Evolutionary conservation across 1,140 invertebrate species (phyloP), one percentile per base, ranked within the genome.

Genomic region (Lepeophtheirus salmonis): DNA sequence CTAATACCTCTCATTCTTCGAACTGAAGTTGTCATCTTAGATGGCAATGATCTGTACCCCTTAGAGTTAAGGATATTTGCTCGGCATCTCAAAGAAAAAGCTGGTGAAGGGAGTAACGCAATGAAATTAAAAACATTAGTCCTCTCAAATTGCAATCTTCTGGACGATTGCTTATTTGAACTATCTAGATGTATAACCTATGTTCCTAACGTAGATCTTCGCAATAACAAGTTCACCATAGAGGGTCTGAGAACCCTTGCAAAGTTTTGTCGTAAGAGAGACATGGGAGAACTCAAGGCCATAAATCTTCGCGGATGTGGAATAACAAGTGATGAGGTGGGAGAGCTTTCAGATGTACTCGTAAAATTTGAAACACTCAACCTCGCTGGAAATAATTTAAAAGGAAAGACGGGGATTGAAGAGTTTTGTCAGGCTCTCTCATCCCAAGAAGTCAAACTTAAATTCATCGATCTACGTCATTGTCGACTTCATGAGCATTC

Each of bases 251-350:
- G 23, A 24, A 20, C 52, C 52, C 23, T 54, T 2, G 52, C 23
- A 20, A 54, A 54, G 23, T 54, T 21, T 24, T 54, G 52, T 13
- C n/a, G 23, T 14, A 54, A 54, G 16, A 20, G 23, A 14, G 52
- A 54, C 18, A 54, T 54, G 52, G 52, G 52, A 14, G 21, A 54
- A 4, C 52, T 54, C 2, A 54, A 54, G 22, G n/a, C 18, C 23
- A 54, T 54, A 14, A 54, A 54, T 54, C 3, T 54, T 20, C 20
- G 23, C n/a, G 52, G 52, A n/a, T 54, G 52, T 54, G 23, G 23
- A 54, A 23, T 54, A n/a, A 54, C 20, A 3, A 24, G 23, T 13
- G 20, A 20, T 2, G 52, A 20, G n/a, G 2, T 54, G 17, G 52
- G 21, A 23, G 52, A 54, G 22, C 52, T 54, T 2, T 14, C 52